Evolutionary conservation across 2,888 invertebrate genomes (phyloP).

Genomic region (Eupithecia tripunctaria): DNA sequence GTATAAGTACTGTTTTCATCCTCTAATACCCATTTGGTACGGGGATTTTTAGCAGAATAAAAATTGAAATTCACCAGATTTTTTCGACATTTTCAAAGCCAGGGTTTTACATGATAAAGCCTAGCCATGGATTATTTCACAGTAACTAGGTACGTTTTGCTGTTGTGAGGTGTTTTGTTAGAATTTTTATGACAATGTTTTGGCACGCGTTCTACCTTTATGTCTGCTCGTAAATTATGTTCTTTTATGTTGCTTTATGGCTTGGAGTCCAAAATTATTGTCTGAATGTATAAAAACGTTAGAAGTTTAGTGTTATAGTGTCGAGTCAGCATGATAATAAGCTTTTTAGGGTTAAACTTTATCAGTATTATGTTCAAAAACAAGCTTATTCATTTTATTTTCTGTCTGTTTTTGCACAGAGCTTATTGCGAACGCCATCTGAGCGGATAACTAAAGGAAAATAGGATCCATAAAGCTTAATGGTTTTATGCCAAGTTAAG

Average conservation of each 20-base stretch:
- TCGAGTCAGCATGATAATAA: neutral
- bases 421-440: neutral
- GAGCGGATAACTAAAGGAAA: neutral
- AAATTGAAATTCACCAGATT: slow-evolving; percentile 11
- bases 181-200: slow-evolving; percentile 56
- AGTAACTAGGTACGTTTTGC: slow-evolving; percentile 18
- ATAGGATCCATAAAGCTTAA: no score
- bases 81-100: slow-evolving; percentile 8
- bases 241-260: slow-evolving; percentile 55
- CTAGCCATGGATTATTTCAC: slow-evolving; percentile 4
- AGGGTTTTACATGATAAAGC: slow-evolving; percentile 10
- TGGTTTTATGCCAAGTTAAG: neutral
- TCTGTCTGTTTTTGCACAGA: neutral
- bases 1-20: neutral
- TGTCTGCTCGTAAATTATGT: slow-evolving; percentile 59
- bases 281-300: slow-evolving; percentile 36
- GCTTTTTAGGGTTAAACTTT: neutral
- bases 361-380: neutral
- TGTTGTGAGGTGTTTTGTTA: slow-evolving; percentile 29
- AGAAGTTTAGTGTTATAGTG: neutral
- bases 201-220: slow-evolving; percentile 55
- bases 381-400: neutral
- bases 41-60: slow-evolving; percentile 3
- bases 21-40: no score
- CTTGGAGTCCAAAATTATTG: slow-evolving; percentile 50